Conservation (phyloP, 2,888 invertebrate species). For the Perizoma affinitatum region DNA sequence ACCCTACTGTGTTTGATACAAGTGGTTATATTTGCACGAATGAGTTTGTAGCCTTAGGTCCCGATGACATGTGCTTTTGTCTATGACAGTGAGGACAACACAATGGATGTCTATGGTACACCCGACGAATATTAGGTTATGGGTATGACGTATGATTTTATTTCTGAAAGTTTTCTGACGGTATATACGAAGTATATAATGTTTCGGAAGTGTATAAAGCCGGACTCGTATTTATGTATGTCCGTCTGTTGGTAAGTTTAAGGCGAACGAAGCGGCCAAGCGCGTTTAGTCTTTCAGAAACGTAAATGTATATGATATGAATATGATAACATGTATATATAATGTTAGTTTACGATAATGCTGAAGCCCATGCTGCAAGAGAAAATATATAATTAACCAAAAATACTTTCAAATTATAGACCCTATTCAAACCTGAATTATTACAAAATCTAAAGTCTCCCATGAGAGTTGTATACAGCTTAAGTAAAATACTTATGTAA, state of each 20-base stretch:
- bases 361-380: constrained; percentile 67
- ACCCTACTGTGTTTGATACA: constrained; percentile 22
- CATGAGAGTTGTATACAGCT: constrained; percentile 2
- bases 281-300: constrained; percentile 35
- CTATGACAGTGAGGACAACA: constrained; percentile 78
- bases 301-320: constrained; percentile 32
- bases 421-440: constrained; percentile 13
- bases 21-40: constrained; percentile 44
- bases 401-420: constrained; percentile 22
- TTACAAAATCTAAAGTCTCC: not conserved
- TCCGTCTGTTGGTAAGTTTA: constrained; percentile 16
- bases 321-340: constrained; percentile 30
- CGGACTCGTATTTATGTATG: not conserved
- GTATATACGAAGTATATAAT: constrained; percentile 8
- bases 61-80: constrained; percentile 51
- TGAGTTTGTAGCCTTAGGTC: constrained; percentile 50
- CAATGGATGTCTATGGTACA: constrained; percentile 59
- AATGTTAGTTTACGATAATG: constrained; percentile 49
- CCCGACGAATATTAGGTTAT: constrained; percentile 43
- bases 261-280: constrained; percentile 32
- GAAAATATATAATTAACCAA: constrained; percentile 36
- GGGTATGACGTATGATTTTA: constrained; percentile 15
- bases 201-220: constrained; percentile 10
- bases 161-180: constrained; percentile 23
- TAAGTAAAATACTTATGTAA: constrained; percentile 3